Evolutionary conservation across 2,113 vertebrate species (phyloP).

Genomic region (Capra hircus): DNA sequence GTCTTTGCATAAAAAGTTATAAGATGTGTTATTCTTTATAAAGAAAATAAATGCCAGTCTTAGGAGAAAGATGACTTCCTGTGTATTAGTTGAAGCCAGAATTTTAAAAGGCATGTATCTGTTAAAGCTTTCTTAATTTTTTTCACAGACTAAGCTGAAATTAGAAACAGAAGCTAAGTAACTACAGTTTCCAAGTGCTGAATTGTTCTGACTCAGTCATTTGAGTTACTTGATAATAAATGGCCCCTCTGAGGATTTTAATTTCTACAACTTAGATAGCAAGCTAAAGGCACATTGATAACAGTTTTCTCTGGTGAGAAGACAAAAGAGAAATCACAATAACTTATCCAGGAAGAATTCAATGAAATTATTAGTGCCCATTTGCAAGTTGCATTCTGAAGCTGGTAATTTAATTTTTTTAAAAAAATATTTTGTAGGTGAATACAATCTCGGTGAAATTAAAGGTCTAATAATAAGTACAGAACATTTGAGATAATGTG

Average conservation of each 20-base stretch:
- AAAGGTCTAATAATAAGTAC: not conserved
- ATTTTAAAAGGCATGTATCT: not conserved
- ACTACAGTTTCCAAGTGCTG: not conserved
- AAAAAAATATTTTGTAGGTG: conserved; percentile 9
- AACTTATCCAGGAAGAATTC: not conserved
- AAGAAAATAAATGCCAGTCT: not conserved
- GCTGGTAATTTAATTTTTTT: not conserved
- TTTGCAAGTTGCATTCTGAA: not conserved
- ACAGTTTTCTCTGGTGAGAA: not conserved
- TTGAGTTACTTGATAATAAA: conserved; percentile 34
- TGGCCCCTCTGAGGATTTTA: not conserved
- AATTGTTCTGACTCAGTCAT: conserved; percentile 21
- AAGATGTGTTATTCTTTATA: not conserved
- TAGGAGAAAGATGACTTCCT: not conserved
- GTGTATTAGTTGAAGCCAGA: not conserved
- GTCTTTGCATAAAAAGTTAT: not conserved
- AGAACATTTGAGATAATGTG: conserved; percentile 6
- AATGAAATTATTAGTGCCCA: not conserved
- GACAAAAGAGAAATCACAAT: conserved; percentile 7
- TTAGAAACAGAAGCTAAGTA: not conserved
- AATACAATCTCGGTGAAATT: conserved; percentile 3
- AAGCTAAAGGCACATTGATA: not conserved
- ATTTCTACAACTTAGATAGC: not conserved
- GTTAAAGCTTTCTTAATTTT: not conserved
- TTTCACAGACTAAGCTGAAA: not conserved